Conservation (phyloP, 2,888 invertebrate genomes). For the Bombylius discolor region DNA sequence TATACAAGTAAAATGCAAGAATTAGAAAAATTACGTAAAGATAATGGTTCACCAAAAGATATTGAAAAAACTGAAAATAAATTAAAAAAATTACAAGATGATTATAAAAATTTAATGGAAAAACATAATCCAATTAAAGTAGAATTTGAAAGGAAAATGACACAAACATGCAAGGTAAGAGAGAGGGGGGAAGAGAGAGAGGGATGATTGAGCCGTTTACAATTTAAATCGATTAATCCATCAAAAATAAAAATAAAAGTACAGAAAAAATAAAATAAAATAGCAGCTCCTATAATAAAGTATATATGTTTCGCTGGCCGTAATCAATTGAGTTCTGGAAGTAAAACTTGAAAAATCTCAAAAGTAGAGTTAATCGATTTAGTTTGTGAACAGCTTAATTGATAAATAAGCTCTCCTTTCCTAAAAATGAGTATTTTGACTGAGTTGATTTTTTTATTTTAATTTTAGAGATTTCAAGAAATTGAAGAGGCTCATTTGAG, state of each 20-base stretch:
- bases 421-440: background rate
- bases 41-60: slow-evolving; percentile 76
- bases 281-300: too few species aligned
- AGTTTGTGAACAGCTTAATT: too few species aligned
- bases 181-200: slow-evolving; percentile 5
- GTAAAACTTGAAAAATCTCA: too few species aligned
- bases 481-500: slow-evolving; percentile 84
- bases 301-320: too few species aligned
- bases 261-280: too few species aligned
- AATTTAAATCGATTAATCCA: too few species aligned
- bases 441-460: slow-evolving; percentile 6
- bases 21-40: slow-evolving; percentile 78
- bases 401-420: too few species aligned
- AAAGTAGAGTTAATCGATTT: too few species aligned
- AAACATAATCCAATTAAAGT: slow-evolving; percentile 84
- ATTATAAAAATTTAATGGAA: slow-evolving; percentile 80
- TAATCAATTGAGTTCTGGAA: too few species aligned
- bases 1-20: slow-evolving; percentile 79
- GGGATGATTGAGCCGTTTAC: too few species aligned
- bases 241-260: too few species aligned
- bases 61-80: slow-evolving; percentile 88
- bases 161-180: slow-evolving; percentile 67
- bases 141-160: slow-evolving; percentile 95
- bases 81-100: slow-evolving; percentile 86
- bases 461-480: slow-evolving; percentile 71